These are phyloP conservation scores for Drosophila peninsularis DNA, from an alignment of 2,888 invertebrate species.

Conservation along the genomic window DNA sequence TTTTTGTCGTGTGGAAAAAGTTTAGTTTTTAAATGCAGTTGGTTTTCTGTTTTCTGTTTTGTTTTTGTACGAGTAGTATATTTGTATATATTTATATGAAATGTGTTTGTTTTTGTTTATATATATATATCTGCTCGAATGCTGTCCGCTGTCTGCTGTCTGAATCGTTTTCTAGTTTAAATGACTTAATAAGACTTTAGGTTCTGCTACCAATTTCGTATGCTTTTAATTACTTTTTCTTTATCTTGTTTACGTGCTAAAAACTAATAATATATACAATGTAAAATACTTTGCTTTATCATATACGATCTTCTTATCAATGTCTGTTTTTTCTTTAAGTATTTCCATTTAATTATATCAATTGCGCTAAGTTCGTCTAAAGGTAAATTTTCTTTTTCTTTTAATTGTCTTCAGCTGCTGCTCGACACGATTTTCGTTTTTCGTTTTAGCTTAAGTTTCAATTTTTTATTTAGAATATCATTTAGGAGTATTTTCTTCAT, in stretches of 20 bases:
- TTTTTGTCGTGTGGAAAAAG: conserved; percentile 59
- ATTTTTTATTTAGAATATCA: conserved; percentile 68
- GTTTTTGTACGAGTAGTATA: conserved; percentile 47
- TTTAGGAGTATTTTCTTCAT: conserved; percentile 65
- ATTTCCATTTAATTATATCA: conserved; percentile 80
- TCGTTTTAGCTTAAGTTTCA: conserved; percentile 45
- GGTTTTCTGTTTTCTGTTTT: conserved; percentile 40
- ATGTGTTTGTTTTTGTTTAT: conserved; percentile 35
- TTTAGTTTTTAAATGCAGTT: conserved; percentile 71
- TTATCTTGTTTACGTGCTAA: conserved; percentile 80
- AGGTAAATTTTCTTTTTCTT: conserved; percentile 72
- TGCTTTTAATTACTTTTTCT: conserved; percentile 56
- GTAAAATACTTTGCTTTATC: conserved; percentile 68
- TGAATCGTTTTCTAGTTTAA: conserved; percentile 44
- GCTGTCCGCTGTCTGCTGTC: conserved; percentile 18
- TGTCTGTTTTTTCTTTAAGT: conserved; percentile 39
- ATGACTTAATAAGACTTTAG: conserved; percentile 76
- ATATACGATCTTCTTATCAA: conserved; percentile 37
- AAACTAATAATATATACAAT: conserved; percentile 83
- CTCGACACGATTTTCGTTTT: conserved; percentile 41
- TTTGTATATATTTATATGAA: conserved; percentile 44
- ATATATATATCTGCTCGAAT: conserved; percentile 25
- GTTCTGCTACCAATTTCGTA: conserved; percentile 67
- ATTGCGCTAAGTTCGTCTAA: conserved; percentile 85
- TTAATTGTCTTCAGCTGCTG: conserved; percentile 44